Evolutionary conservation across 2,113 vertebrate species (phyloP).

Genomic region (Mellivora capensis): DNA sequence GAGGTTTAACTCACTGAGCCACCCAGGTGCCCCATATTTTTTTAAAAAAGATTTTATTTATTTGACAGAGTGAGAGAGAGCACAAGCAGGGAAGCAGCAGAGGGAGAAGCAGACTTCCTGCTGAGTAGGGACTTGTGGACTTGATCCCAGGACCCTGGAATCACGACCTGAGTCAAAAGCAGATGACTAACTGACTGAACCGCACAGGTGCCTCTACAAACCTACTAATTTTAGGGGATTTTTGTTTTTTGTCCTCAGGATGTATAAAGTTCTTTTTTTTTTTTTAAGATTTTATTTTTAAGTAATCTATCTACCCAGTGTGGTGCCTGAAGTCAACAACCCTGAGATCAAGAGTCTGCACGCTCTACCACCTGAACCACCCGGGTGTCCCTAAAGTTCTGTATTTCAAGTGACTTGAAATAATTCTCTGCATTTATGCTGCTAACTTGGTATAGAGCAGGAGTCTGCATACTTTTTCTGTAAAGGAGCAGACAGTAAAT

Average conservation of each 20-base stretch:
- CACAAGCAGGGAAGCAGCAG: too few relatives aligned
- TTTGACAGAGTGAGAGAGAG: too few relatives aligned
- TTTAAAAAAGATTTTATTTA: too few relatives aligned
- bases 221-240: not conserved
- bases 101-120: too few relatives aligned
- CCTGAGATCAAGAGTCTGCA: not conserved
- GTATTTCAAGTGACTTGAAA: not conserved
- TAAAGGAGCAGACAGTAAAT: not conserved
- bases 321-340: not conserved
- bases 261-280: not conserved
- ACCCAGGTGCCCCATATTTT: too few relatives aligned
- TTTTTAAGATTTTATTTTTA: not conserved
- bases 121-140: too few relatives aligned
- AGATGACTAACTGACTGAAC: too few relatives aligned
- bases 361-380: not conserved
- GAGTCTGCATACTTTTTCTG: not conserved
- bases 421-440: not conserved
- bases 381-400: not conserved
- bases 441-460: not conserved
- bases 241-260: not conserved
- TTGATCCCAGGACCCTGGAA: too few relatives aligned
- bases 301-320: not conserved
- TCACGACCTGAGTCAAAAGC: too few relatives aligned
- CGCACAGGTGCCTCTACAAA: not conserved
- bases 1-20: too few relatives aligned